These are phyloP conservation scores for Sander vitreus DNA, from an alignment of 2,113 vertebrate species.

Conservation along the genomic window DNA sequence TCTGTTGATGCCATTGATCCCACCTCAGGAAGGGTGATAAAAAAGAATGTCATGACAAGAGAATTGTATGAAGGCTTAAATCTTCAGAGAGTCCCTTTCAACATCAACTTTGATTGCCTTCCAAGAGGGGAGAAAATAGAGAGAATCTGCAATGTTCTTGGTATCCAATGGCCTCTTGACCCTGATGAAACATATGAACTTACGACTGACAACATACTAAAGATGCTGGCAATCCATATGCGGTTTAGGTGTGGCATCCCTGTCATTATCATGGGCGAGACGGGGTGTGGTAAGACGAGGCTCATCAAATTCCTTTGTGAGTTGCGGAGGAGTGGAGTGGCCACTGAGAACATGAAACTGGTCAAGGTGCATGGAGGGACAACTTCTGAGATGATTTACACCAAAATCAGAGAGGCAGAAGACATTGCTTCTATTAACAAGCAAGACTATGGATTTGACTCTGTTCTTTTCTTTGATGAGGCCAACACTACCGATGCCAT, in stretches of 20 bases:
- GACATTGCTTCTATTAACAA: conserved; percentile 84
- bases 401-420: conserved; percentile 88
- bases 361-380: conserved; percentile 97
- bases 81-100: conserved; percentile 91
- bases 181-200: conserved; percentile 95
- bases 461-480: conserved; percentile 95
- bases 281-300: conserved; percentile 95
- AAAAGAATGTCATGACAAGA: conserved; percentile 85
- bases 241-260: conserved; percentile 95
- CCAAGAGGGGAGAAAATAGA: conserved; percentile 89
- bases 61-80: conserved; percentile 84
- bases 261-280: conserved; percentile 97
- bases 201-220: conserved; percentile 94
- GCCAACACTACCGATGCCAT: conserved; percentile 96
- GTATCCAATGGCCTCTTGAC: conserved; percentile 87
- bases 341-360: conserved; percentile 90
- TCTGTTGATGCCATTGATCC: conserved; percentile 88
- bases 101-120: conserved; percentile 89
- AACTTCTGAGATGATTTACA: conserved; percentile 88
- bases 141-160: conserved; percentile 89
- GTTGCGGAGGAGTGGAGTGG: conserved; percentile 76
- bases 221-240: conserved; percentile 97
- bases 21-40: conserved; percentile 81
- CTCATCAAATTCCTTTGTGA: conserved; percentile 93
- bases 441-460: conserved; percentile 84